phyloP scores from a whole-genome alignment of 2,113 vertebrate species.

The Percopsis transmontana region DNA sequence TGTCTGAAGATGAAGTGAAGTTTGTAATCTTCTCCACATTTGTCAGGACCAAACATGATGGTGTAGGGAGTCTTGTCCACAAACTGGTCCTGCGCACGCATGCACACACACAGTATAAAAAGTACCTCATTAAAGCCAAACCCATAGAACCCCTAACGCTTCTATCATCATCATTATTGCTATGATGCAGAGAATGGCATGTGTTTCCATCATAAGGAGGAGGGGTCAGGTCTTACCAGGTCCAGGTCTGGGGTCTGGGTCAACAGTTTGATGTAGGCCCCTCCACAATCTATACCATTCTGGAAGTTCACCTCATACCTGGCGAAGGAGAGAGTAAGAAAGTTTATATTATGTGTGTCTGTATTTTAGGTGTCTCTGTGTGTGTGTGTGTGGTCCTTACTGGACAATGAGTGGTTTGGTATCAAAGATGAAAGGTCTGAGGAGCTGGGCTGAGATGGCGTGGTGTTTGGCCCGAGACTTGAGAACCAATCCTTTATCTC shows the following conservation, averaged over 20 bases:
- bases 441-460: slow-evolving; percentile 89
- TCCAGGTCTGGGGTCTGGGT: slow-evolving; percentile 87
- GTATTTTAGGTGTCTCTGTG: background rate
- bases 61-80: slow-evolving; percentile 96
- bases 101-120: background rate
- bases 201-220: background rate
- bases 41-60: slow-evolving; percentile 99
- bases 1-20: slow-evolving; percentile 98
- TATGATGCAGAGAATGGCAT: background rate
- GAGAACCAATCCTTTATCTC: slow-evolving; percentile 93
- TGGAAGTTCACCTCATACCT: slow-evolving; percentile 99
- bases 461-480: slow-evolving; percentile 95
- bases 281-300: slow-evolving; percentile 94
- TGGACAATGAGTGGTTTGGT: slow-evolving; percentile 91
- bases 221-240: slow-evolving; percentile 79
- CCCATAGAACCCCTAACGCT: no score
- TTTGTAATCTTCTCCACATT: slow-evolving; percentile 98
- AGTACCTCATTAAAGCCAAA: background rate
- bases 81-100: slow-evolving; percentile 86
- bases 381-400: slow-evolving; percentile 78
- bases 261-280: slow-evolving; percentile 95
- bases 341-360: background rate
- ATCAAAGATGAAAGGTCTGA: slow-evolving; percentile 90
- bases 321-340: slow-evolving; percentile 9
- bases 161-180: background rate